Base-by-base conservation (phyloP, 30 jellyfish, hydroid and myxozoan species). In the Aurelia coerulea region DNA sequence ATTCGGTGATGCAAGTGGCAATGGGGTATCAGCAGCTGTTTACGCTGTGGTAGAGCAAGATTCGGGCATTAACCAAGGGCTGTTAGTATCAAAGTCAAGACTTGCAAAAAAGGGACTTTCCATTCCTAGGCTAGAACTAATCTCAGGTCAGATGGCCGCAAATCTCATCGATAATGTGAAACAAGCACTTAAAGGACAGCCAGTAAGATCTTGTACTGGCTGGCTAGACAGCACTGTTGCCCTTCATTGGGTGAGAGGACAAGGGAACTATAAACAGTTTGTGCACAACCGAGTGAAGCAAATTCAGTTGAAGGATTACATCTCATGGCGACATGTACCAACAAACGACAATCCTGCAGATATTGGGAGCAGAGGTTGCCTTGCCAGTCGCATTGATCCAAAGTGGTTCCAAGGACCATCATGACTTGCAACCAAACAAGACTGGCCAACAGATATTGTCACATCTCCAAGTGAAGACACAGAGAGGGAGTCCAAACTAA, bases 291-390 rank as follows among this genome's bases (percentile, higher is more conserved):
- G 92, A 23, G 83, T 66, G 33, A 69, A 54, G 62, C 46, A 34
- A 53, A 85, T 85, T 82, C 42, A 62, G 49, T 52, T 9, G 49
- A 69, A 63, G 32, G 65, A 81, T 71, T 39, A 32, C 69, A 84
- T 71, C 34, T 1, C 12, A 10, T 85, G 95, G 95, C 33, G 34
- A 46, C 66, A 84, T 42, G 86, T 59, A 69, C 79, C 79, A 15
- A 63, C 90, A 39, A 68, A 42, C 15, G 82, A 85, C n/a, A 85
- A 85, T 59, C 91, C 95, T 1, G 84, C 91, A 11, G 95, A 85
- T 59, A 62, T 87, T 18, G 96, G 96, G 32, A 87, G 92, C 56
- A 53, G 91, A 23, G 78, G 96, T 32, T 54, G 84, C 49, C 35
- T 31, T 10, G 86, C 65, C 5, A 34, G 62, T 41, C 68, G 78